Conservation (phyloP, 2,888 invertebrate genomes). For the Acrobasis repandana region DNA sequence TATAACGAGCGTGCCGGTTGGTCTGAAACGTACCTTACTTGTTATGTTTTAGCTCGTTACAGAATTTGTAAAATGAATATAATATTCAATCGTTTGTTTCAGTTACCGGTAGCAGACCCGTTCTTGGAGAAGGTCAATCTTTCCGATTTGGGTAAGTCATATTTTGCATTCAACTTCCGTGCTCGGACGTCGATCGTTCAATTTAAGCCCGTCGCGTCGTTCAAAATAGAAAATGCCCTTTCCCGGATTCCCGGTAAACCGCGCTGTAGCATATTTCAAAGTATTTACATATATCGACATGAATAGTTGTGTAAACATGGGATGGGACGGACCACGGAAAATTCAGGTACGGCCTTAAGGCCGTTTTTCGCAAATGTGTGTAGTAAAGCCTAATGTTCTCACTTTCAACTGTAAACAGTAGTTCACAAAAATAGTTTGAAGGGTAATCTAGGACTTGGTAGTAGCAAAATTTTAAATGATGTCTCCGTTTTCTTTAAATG, state of each 20-base stretch:
- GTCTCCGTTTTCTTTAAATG: no score
- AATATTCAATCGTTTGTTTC: constrained; percentile 62
- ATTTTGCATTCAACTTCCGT: background rate
- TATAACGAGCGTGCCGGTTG: no score
- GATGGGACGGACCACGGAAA: background rate
- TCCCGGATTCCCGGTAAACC: background rate
- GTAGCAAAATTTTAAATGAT: no score
- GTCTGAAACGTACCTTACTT: no score
- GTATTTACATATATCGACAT: background rate
- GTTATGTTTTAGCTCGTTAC: no score
- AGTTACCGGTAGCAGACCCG: constrained; percentile 95
- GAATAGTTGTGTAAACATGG: background rate
- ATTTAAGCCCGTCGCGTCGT: background rate
- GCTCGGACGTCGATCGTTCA: background rate
- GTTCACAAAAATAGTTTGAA: no score
- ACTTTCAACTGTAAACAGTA: no score
- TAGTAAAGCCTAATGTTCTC: no score
- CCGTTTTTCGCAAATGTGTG: no score
- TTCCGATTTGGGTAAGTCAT: constrained; percentile 69
- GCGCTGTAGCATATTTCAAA: background rate
- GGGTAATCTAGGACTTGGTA: no score
- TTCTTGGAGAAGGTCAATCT: constrained; percentile 91
- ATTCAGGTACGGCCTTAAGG: no score
- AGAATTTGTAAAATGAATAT: no score
- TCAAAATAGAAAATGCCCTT: background rate